Conservation (phyloP, 53 echinoderm and acorn worm genomes). For the Luidia sarsii region DNA sequence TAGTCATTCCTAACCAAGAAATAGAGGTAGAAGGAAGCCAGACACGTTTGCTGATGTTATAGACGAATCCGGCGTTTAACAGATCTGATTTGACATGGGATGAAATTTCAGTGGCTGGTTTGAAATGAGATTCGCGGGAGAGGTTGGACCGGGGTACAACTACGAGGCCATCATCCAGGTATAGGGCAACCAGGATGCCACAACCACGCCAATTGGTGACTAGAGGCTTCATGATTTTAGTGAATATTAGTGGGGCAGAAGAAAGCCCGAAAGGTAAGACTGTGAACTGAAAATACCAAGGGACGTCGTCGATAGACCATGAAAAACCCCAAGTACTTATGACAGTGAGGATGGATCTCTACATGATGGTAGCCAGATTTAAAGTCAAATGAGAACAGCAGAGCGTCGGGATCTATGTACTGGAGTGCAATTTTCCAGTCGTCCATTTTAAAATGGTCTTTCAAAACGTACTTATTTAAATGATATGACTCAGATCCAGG, state of each 20-base stretch:
- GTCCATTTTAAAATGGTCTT: no score
- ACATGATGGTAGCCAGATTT: no score
- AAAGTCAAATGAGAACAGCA: not conserved
- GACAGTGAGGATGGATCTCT: no score
- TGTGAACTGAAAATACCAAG: no score
- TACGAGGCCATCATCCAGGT: slow-evolving; percentile 13
- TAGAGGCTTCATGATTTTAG: slow-evolving; percentile 17
- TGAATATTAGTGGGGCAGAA: no score
- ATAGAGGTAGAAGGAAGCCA: slow-evolving; percentile 4
- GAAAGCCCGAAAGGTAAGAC: no score
- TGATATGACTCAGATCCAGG: not conserved
- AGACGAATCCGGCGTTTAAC: slow-evolving; percentile 14
- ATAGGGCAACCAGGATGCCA: slow-evolving; percentile 4
- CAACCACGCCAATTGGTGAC: slow-evolving; percentile 2
- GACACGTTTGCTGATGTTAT: not conserved
- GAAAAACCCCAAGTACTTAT: slow-evolving; percentile 9
- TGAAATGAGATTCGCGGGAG: not conserved
- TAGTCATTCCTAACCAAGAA: slow-evolving; percentile 14
- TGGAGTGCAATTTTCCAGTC: slow-evolving; percentile 22
- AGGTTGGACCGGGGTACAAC: not conserved
- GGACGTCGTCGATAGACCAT: not conserved
- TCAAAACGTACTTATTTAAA: not conserved
- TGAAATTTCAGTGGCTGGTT: not conserved
- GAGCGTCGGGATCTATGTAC: not conserved
- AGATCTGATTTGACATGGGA: slow-evolving; percentile 4